Conservation (phyloP, 1,140 invertebrate species). For the Tachypleus tridentatus region DNA sequence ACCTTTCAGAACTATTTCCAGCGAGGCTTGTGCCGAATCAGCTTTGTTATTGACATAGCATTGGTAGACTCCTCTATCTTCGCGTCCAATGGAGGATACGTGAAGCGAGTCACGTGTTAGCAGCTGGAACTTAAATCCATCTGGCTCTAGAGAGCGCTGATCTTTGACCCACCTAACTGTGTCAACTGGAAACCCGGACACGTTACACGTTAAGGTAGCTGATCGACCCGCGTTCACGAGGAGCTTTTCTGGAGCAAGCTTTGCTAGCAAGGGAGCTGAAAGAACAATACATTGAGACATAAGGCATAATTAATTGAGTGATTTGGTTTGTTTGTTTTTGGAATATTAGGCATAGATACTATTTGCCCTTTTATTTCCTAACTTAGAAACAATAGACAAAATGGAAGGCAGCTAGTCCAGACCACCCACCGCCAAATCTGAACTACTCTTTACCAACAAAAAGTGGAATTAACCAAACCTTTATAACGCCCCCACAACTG, state of each 20-base stretch:
- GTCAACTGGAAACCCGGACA: conserved; percentile 22
- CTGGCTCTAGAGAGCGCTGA: conserved; percentile 52
- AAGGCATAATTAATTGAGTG: no score
- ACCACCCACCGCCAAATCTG: no score
- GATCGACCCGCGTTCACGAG: conserved; percentile 41
- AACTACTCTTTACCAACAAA: no score
- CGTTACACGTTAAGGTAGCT: conserved; percentile 22
- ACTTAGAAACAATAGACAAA: no score
- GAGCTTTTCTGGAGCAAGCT: conserved; percentile 18
- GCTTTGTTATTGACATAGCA: conserved; percentile 74
- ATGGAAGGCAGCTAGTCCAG: no score
- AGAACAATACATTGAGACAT: no score
- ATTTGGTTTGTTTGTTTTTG: no score
- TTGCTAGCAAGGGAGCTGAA: conserved; percentile 15
- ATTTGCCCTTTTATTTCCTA: no score
- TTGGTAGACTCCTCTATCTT: conserved; percentile 78
- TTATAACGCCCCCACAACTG: no score
- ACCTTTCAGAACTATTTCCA: conserved; percentile 73
- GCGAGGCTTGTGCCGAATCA: conserved; percentile 68
- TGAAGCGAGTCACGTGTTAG: conserved; percentile 36
- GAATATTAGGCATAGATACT: no score
- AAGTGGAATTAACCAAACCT: no score
- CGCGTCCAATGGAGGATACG: conserved; percentile 54
- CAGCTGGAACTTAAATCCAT: conserved; percentile 26
- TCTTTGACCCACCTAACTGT: conserved; percentile 46